phyloP scores from a whole-genome alignment of 1,140 invertebrate species.

The Achroia grisella region DNA sequence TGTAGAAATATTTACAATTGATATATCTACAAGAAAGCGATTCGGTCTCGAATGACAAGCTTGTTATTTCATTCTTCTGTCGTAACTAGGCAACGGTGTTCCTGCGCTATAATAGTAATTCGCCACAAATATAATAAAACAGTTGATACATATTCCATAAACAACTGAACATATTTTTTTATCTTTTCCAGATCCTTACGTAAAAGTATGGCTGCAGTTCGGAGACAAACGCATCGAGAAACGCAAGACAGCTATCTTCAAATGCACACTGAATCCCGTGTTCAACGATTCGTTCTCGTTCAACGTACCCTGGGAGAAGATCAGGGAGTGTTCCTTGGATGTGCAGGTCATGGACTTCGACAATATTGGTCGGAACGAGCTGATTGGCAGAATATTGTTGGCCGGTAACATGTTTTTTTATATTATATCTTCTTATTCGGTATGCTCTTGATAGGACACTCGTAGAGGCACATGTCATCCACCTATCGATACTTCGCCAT shows the following conservation, averaged over 20 bases:
- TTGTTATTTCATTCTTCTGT: too few relatives aligned
- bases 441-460: too few relatives aligned
- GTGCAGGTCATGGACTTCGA: constrained; percentile 97
- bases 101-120: too few relatives aligned
- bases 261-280: constrained; percentile 92
- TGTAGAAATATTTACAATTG: too few relatives aligned
- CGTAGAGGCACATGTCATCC: too few relatives aligned
- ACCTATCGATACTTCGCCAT: too few relatives aligned
- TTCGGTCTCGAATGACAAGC: too few relatives aligned
- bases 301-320: constrained; percentile 95
- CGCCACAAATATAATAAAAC: too few relatives aligned
- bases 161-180: not conserved
- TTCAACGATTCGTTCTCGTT: constrained; percentile 96
- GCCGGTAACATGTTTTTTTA: constrained; percentile 77
- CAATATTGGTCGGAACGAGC: constrained; percentile 93
- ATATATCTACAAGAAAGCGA: too few relatives aligned
- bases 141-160: too few relatives aligned
- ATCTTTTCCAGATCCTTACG: constrained; percentile 89
- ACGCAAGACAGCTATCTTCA: constrained; percentile 96
- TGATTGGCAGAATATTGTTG: constrained; percentile 91
- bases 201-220: constrained; percentile 97
- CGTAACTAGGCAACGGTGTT: too few relatives aligned
- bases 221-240: constrained; percentile 96
- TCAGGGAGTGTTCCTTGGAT: constrained; percentile 91
- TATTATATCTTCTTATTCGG: too few relatives aligned